Evolutionary conservation across 2,888 invertebrate genomes (phyloP).

Genomic region (Pandemis cinnamomeana): DNA sequence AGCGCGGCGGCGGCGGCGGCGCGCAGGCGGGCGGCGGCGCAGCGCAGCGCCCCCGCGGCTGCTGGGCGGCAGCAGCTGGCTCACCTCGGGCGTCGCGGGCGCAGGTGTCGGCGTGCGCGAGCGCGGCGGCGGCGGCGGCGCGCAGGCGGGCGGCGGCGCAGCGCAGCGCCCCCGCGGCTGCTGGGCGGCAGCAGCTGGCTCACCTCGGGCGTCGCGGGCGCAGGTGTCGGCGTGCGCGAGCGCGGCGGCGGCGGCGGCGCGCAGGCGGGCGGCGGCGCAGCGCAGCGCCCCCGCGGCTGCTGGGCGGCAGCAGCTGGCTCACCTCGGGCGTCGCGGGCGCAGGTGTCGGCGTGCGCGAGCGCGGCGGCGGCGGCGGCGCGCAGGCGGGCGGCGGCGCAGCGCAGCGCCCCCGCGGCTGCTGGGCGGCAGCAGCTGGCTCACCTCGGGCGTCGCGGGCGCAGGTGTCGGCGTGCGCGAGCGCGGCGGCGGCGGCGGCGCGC

Average conservation of each 20-base stretch:
- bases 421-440: slow-evolving; percentile 53
- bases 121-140: no score
- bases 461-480: slow-evolving; percentile 72
- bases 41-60: no score
- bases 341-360: slow-evolving; percentile 71
- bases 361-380: slow-evolving; percentile 71
- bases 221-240: slow-evolving; percentile 72
- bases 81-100: no score
- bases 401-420: slow-evolving; percentile 61
- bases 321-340: slow-evolving; percentile 67
- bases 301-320: slow-evolving; percentile 52
- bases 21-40: no score
- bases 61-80: no score
- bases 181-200: no score
- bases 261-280: slow-evolving; percentile 67
- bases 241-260: slow-evolving; percentile 70
- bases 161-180: no score
- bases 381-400: slow-evolving; percentile 68
- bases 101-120: no score
- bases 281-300: slow-evolving; percentile 64
- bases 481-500: slow-evolving; percentile 68
- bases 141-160: no score
- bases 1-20: no score
- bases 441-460: slow-evolving; percentile 66
- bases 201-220: slow-evolving; percentile 65